Conservation (phyloP, 2,797 vertebrate genomes). For the Tiaroga cobitis region DNA sequence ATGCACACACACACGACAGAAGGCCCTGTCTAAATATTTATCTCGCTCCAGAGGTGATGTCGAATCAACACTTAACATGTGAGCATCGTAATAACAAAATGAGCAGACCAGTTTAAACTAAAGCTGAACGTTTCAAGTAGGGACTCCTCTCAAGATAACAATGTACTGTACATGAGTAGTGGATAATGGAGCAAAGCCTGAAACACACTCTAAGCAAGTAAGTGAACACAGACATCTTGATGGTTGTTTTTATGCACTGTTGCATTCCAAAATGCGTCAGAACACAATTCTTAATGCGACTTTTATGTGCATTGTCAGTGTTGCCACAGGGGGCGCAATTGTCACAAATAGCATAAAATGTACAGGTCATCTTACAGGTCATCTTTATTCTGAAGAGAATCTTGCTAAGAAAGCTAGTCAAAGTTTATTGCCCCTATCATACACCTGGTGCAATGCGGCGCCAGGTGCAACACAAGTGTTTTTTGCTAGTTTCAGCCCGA, state of each 20-base stretch:
- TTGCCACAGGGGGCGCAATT: constrained; percentile 1
- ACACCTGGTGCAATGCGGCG: no score
- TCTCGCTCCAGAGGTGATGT: constrained; percentile 53
- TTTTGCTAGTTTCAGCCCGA: no score
- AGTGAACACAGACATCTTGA: not conserved
- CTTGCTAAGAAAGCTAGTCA: not conserved
- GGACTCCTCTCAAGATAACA: not conserved
- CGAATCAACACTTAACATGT: constrained; percentile 54
- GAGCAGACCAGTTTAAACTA: constrained; percentile 30
- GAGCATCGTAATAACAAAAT: constrained; percentile 40
- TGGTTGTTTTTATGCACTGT: constrained; percentile 1
- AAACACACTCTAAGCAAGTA: not conserved
- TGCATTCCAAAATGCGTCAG: not conserved
- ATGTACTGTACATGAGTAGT: not conserved
- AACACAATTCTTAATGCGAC: not conserved
- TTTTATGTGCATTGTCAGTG: not conserved
- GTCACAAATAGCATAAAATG: not conserved
- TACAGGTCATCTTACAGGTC: not conserved
- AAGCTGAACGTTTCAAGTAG: constrained; percentile 23
- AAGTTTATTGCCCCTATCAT: no score
- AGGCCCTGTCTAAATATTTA: constrained; percentile 63
- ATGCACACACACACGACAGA: constrained; percentile 54
- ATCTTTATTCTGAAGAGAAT: not conserved
- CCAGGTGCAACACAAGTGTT: no score
- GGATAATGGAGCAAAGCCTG: not conserved